Conservation (phyloP, 2,113 vertebrate species). For the Paraplagusia blochii region DNA sequence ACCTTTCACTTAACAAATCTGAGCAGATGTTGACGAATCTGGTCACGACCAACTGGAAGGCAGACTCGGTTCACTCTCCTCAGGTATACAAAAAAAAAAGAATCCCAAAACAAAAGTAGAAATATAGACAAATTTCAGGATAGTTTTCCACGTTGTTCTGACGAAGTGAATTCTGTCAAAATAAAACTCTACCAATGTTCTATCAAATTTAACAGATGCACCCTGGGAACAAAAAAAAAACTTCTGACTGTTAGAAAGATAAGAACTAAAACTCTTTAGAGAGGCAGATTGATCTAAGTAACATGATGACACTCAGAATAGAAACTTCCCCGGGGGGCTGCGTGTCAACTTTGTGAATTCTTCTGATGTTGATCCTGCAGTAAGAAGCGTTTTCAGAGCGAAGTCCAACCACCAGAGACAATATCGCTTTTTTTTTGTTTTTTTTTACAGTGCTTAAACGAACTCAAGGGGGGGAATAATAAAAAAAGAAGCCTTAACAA, state of each 20-base stretch:
- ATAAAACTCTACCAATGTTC: no score
- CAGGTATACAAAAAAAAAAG: not conserved
- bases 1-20: slow-evolving; percentile 5
- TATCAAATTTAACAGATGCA: no score
- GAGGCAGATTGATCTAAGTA: not conserved
- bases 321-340: not conserved
- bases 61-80: not conserved
- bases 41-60: not conserved
- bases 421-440: not conserved
- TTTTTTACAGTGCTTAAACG: not conserved
- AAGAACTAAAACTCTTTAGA: no score
- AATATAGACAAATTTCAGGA: not conserved
- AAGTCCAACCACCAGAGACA: not conserved
- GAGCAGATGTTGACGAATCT: not conserved
- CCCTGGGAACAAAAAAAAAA: no score
- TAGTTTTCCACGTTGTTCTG: not conserved
- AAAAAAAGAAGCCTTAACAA: slow-evolving; percentile 2
- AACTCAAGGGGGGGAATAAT: slow-evolving; percentile 11
- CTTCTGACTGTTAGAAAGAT: not conserved
- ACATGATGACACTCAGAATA: not conserved
- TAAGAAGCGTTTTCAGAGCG: not conserved
- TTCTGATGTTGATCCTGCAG: slow-evolving; percentile 3
- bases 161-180: not conserved
- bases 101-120: no score
- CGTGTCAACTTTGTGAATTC: not conserved